phyloP scores from a whole-genome alignment of 2,797 vertebrate genomes.

The Lophotriccus pileatus region DNA sequence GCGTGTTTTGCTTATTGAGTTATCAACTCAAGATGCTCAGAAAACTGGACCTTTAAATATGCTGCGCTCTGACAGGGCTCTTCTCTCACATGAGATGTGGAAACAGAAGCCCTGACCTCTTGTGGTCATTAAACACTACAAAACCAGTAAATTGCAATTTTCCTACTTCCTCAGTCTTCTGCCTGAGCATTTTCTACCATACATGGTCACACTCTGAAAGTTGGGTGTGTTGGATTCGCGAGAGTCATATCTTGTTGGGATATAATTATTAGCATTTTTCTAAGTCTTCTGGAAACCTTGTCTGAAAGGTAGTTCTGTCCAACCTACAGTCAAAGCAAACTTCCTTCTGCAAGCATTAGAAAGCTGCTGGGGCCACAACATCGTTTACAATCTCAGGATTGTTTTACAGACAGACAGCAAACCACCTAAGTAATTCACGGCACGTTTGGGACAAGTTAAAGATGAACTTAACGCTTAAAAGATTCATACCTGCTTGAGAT shows the following conservation, averaged over 20 bases:
- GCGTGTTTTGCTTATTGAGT: not conserved
- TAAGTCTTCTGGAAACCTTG: not conserved
- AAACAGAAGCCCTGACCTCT: slow-evolving; percentile 40
- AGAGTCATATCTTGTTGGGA: not conserved
- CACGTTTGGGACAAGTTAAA: slow-evolving; percentile 39
- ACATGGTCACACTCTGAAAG: not conserved
- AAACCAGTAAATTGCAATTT: not conserved
- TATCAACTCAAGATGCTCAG: not conserved
- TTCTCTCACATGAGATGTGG: not conserved
- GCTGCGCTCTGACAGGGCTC: not conserved
- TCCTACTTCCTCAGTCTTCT: not conserved
- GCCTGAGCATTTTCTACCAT: not conserved
- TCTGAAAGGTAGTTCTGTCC: not conserved
- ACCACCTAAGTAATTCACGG: not conserved
- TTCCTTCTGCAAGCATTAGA: not conserved
- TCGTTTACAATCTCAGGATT: not conserved
- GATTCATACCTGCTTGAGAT: slow-evolving; percentile 36
- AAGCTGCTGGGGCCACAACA: not conserved
- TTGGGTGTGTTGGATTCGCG: not conserved
- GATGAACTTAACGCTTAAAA: slow-evolving; percentile 23
- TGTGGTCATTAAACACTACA: slow-evolving; percentile 10
- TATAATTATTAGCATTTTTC: not conserved
- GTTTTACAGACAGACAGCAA: slow-evolving; percentile 25
- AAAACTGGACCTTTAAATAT: not conserved
- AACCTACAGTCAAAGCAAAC: not conserved